Base-by-base conservation (phyloP, 2,797 vertebrate genomes). In the Hephaestus fuliginosus region DNA sequence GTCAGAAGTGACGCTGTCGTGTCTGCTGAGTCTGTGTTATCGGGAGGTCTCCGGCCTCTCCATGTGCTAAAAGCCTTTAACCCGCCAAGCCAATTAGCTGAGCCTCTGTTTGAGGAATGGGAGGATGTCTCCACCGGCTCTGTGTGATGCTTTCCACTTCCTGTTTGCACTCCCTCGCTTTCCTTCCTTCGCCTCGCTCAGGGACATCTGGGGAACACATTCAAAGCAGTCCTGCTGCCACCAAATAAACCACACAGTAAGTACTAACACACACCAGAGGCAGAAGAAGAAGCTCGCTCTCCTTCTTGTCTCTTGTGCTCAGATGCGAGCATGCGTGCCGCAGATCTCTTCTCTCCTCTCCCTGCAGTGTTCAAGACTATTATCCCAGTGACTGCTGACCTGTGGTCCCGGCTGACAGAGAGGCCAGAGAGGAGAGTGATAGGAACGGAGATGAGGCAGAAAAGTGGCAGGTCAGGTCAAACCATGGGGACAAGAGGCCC, bases 171-270 rank as follows among this genome's bases (percentile, higher is more conserved):
- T 82, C 75, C 52, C 70, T 76, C 7, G 46, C 72, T 80, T 89
- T 81, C 73, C 33, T 73, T 48, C 58, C 2, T 64, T 83, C 22
- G 12, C 46, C 43, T 75, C 46, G n/a, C 74, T 82, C 58, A 6
- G 74, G 71, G 73, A 93, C 89, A 92, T 93, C 90, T 93, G 93
- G 77, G 74, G 58, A 92, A 91, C 89, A 87, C 83, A 88, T 94
- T 91, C 81, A 79, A 2, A 22, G 22, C 9, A 66, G 66, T 25
- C 39, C 55, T 55, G 41, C 76, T 81, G 84, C 87, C 83, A 85
- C 86, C 74, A 84, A 87, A 17, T 58, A 69, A 78, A 86, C 65
- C 88, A 76, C 78, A 78, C 68, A 76, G 80, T 85, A 85, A 88
- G 78, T 58, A 70, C 58, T 67, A 78, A 86, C 80, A 85, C 86